These are phyloP conservation scores for Nomia melanderi DNA, from an alignment of 1,140 invertebrate species.

Conservation along the genomic window DNA sequence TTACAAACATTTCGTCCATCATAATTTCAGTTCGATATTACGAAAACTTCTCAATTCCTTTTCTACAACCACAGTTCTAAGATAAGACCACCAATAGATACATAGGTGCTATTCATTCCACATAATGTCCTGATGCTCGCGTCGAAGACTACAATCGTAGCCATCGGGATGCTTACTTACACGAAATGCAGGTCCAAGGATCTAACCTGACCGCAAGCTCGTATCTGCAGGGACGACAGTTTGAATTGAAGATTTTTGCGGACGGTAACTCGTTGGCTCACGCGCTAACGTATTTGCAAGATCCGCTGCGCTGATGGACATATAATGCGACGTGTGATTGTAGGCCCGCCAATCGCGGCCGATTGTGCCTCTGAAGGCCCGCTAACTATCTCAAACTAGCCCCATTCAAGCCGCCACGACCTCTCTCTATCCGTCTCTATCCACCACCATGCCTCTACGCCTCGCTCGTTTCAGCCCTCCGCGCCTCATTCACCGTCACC, in stretches of 20 bases:
- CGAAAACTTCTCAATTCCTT: no score
- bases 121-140: no score
- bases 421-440: constrained; percentile 64
- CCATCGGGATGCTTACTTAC: neutral
- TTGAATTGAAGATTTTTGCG: constrained; percentile 44
- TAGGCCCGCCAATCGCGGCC: constrained; percentile 79
- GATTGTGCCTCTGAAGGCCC: constrained; percentile 80
- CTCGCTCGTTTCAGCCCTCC: constrained; percentile 37
- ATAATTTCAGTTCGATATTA: no score
- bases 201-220: neutral
- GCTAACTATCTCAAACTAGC: constrained; percentile 81
- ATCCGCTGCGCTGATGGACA: constrained; percentile 73
- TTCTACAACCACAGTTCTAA: no score
- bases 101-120: no score
- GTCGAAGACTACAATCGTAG: neutral
- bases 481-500: constrained; percentile 10
- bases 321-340: constrained; percentile 79
- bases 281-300: constrained; percentile 73
- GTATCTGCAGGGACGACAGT: constrained; percentile 24
- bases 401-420: constrained; percentile 77
- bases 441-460: constrained; percentile 30
- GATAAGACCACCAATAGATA: no score
- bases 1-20: no score
- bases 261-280: constrained; percentile 60
- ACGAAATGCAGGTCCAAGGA: neutral